A percentile compares a stretch with the other conserved stretches of the same genome.
Conservation (phyloP, 2,113 vertebrate species). For the Tetrao urogallus region DNA sequence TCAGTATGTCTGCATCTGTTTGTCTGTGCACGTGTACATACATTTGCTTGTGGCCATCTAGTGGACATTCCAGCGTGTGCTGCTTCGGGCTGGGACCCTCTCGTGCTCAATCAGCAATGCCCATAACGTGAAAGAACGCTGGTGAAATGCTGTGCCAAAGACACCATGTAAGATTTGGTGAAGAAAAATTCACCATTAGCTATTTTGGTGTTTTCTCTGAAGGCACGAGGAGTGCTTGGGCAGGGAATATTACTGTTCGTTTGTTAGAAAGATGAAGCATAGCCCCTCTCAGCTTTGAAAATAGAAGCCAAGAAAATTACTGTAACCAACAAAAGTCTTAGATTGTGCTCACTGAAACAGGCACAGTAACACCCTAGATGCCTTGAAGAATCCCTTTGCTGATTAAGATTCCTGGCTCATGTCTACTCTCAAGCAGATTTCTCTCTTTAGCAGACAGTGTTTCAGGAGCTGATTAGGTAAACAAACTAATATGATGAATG, state of each 20-base stretch:
- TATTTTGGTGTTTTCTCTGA: not conserved
- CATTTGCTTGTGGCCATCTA: constrained; percentile 58
- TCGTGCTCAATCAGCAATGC: not conserved
- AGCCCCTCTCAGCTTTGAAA: not conserved
- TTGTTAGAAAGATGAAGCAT: not conserved
- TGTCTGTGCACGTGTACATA: not conserved
- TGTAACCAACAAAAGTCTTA: not conserved
- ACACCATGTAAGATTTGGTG: not conserved
- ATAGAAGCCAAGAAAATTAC: not conserved
- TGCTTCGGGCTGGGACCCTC: not conserved
- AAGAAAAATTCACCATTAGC: not conserved
- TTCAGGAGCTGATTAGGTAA: constrained; percentile 59
- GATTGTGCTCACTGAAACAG: not conserved
- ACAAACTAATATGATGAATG: constrained; percentile 60
- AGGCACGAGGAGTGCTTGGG: not conserved
- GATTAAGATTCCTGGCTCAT: constrained; percentile 15
- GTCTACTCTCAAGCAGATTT: not conserved
- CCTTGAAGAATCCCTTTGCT: not conserved
- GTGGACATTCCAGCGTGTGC: not conserved
- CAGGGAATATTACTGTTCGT: not conserved
- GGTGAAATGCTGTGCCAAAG: not conserved
- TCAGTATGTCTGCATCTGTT: not conserved
- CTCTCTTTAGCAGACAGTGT: constrained; percentile 4
- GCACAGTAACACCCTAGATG: not conserved
- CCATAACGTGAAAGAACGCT: not conserved